Percentiles rank a stretch among this genome's conserved stretches.
phyloP scores from a whole-genome alignment of 1,140 invertebrate genomes.

The Acromyrmex echinatior region DNA sequence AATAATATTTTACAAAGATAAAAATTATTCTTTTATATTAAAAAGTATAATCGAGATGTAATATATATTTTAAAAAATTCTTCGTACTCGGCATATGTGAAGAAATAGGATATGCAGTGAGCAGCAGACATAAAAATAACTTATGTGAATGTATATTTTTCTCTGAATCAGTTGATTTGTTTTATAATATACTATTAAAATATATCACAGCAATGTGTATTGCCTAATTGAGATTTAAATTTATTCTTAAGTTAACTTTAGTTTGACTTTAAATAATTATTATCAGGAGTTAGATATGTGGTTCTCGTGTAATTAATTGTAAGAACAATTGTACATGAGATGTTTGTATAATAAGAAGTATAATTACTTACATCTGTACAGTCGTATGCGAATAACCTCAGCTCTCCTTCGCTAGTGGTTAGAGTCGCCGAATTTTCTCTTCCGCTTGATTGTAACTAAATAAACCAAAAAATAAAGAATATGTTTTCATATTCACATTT shows the following conservation, averaged over 20 bases:
- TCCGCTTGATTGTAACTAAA: constrained; percentile 85
- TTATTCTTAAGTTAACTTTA: constrained; percentile 22
- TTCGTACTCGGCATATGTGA: constrained; percentile 53
- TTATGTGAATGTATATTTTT: constrained; percentile 27
- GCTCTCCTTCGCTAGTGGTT: constrained; percentile 85
- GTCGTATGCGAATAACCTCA: constrained; percentile 85
- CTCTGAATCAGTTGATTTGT: neutral
- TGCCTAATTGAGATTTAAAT: constrained; percentile 6
- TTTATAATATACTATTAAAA: constrained; percentile 8
- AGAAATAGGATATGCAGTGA: constrained; percentile 42
- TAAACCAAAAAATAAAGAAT: constrained; percentile 1
- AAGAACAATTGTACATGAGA: constrained; percentile 23
- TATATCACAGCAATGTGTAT: neutral
- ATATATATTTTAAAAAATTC: neutral
- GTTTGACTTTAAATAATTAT: constrained; percentile 1
- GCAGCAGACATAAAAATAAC: constrained; percentile 49
- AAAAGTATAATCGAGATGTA: constrained; percentile 9
- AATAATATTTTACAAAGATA: neutral
- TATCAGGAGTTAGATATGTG: constrained; percentile 43
- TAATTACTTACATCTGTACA: constrained; percentile 85
- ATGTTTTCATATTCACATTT: constrained; percentile 19
- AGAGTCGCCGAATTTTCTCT: constrained; percentile 85
- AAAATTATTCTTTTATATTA: constrained; percentile 32
- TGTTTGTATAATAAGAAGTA: neutral
- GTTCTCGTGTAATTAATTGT: constrained; percentile 35